These are phyloP conservation scores for Tiliacea citrago DNA, from an alignment of 2,888 invertebrate genomes.

Conservation along the genomic window DNA sequence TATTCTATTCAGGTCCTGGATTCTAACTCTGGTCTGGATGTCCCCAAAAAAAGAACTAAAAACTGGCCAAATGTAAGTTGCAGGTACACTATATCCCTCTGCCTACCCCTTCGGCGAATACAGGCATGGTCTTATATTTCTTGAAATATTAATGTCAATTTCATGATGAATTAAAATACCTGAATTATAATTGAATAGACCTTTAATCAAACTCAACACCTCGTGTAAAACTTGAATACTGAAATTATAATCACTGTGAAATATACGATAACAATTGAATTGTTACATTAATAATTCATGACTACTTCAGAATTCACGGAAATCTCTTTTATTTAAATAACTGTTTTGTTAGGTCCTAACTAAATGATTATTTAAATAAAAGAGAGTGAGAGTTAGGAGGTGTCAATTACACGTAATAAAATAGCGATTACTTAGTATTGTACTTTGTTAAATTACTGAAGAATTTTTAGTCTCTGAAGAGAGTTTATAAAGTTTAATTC, in stretches of 20 bases:
- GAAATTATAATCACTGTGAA: background rate
- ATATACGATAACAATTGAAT: slow-evolving; percentile 14
- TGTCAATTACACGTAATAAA: slow-evolving; percentile 18
- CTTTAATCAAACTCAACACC: slow-evolving; percentile 13
- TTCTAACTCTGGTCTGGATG: too few species aligned
- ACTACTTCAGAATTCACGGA: slow-evolving; percentile 24
- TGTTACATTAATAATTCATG: slow-evolving; percentile 37
- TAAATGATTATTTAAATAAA: too few species aligned
- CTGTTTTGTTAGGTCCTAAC: slow-evolving; percentile 1
- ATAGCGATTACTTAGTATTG: background rate
- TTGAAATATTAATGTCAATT: background rate
- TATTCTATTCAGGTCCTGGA: too few species aligned
- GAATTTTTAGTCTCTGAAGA: background rate
- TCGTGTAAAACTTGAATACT: background rate
- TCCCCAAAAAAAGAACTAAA: too few species aligned
- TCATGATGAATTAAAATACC: background rate
- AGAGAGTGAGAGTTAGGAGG: too few species aligned
- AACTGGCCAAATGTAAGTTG: background rate
- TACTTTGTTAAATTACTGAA: background rate
- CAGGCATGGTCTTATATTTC: background rate
- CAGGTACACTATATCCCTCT: background rate
- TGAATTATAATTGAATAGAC: background rate
- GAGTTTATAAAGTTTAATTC: too few species aligned
- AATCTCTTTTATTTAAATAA: slow-evolving; percentile 25
- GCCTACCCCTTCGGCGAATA: too few species aligned